These are phyloP conservation scores for Pocillopora grandis DNA, from an alignment of 92 coral and sea anemone species.

Conservation along the genomic window DNA sequence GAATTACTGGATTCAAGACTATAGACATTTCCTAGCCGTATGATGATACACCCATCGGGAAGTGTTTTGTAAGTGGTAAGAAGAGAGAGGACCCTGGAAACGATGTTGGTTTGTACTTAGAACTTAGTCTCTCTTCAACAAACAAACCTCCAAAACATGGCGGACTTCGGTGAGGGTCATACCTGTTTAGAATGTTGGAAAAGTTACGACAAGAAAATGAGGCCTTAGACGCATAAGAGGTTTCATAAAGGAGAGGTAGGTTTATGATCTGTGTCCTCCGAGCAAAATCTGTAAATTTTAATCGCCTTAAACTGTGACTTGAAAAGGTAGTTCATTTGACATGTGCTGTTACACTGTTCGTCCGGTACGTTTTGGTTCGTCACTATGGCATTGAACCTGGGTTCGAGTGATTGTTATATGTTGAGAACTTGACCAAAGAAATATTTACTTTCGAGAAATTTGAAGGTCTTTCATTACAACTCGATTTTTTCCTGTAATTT, in stretches of 20 bases:
- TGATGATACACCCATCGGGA: too few species aligned
- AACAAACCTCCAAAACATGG: slow-evolving; percentile 12
- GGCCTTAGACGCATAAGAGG: slow-evolving; percentile 62
- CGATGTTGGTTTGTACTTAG: not conserved
- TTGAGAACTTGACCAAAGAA: not conserved
- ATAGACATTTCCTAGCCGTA: too few species aligned
- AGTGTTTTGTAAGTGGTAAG: too few species aligned
- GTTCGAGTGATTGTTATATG: too few species aligned
- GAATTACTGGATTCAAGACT: too few species aligned
- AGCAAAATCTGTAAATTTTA: not conserved
- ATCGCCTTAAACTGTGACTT: not conserved
- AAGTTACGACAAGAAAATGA: slow-evolving; percentile 62
- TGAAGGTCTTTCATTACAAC: too few species aligned
- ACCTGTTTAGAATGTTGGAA: slow-evolving; percentile 60
- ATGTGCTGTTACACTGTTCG: not conserved
- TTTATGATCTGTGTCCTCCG: not conserved
- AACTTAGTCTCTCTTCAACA: slow-evolving; percentile 1
- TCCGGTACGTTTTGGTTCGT: slow-evolving; percentile 34
- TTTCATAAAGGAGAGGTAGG: slow-evolving; percentile 81
- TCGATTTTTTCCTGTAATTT: too few species aligned
- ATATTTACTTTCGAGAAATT: not conserved
- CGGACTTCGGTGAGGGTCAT: not conserved
- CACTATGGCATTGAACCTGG: not conserved
- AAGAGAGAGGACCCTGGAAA: too few species aligned
- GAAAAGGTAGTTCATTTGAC: not conserved